A percentile compares a stretch with the other conserved stretches of the same genome.
phyloP scores from a whole-genome alignment of 2,888 invertebrate species.

The Eucriotettix oculatus region DNA sequence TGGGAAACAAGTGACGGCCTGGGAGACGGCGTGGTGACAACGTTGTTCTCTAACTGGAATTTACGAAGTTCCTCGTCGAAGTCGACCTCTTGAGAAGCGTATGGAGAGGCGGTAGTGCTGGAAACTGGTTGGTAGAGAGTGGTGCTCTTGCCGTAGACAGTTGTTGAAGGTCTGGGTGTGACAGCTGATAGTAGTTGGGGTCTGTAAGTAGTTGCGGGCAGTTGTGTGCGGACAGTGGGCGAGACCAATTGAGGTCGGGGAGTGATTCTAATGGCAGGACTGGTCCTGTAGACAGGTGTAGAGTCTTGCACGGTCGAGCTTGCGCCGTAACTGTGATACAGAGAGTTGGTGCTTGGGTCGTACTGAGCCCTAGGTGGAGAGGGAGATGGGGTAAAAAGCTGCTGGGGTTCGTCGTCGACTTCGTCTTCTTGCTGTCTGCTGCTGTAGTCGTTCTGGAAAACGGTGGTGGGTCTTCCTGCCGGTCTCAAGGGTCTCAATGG shows the following conservation, averaged over 20 bases:
- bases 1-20: constrained; percentile 1
- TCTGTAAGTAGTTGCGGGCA: constrained; percentile 48
- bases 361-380: not conserved
- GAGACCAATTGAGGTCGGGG: constrained; percentile 37
- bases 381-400: constrained; percentile 13
- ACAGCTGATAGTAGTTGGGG: constrained; percentile 36
- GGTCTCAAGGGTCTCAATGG: constrained; percentile 21
- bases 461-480: constrained; percentile 31
- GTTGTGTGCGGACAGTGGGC: constrained; percentile 22
- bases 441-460: constrained; percentile 52
- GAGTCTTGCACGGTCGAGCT: constrained; percentile 22
- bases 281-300: constrained; percentile 27
- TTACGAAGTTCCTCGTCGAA: constrained; percentile 61
- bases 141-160: constrained; percentile 13
- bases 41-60: constrained; percentile 49
- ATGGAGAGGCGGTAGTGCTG: constrained; percentile 20
- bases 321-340: constrained; percentile 11
- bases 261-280: constrained; percentile 31
- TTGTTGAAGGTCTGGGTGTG: constrained; percentile 13
- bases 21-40: constrained; percentile 31
- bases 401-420: constrained; percentile 38
- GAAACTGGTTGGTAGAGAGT: constrained; percentile 9
- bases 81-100: constrained; percentile 25
- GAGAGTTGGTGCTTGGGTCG: constrained; percentile 9
- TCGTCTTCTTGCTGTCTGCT: constrained; percentile 42